Evolutionary conservation across 2,113 vertebrate species (phyloP).

Genomic region (Melanostigma gelatinosum): DNA sequence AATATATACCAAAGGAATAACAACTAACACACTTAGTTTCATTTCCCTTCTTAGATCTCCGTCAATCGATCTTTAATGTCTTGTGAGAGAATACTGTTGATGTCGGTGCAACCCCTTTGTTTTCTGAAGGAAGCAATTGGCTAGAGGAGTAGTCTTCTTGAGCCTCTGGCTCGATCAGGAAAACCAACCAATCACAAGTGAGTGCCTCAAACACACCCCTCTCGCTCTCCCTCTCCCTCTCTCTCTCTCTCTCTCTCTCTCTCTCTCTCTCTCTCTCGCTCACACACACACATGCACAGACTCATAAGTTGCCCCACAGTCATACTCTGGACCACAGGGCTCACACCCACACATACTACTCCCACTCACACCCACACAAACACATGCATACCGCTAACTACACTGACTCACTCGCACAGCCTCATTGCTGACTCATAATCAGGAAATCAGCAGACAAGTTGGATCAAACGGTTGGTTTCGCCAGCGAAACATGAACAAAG

Average conservation of each 20-base stretch:
- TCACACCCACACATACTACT: slow-evolving; percentile 44
- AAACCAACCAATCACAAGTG: slow-evolving; percentile 57
- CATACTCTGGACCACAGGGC: slow-evolving; percentile 36
- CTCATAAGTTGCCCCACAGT: slow-evolving; percentile 56
- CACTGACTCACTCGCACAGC: slow-evolving; percentile 51
- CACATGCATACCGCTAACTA: slow-evolving; percentile 35
- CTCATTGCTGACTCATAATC: slow-evolving; percentile 56
- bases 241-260: slow-evolving; percentile 8
- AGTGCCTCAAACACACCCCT: slow-evolving; percentile 49
- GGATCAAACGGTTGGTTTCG: slow-evolving; percentile 44
- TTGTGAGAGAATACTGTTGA: background rate
- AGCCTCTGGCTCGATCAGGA: slow-evolving; percentile 20
- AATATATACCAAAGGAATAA: background rate
- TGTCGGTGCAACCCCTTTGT: background rate
- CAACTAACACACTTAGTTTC: background rate
- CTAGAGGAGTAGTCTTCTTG: slow-evolving; percentile 33
- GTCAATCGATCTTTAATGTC: background rate
- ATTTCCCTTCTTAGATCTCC: background rate
- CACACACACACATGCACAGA: slow-evolving; percentile 21
- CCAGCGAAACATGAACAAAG: slow-evolving; percentile 34
- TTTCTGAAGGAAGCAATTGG: slow-evolving; percentile 25
- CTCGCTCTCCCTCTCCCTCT: slow-evolving; percentile 13
- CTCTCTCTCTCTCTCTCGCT: slow-evolving; percentile 34
- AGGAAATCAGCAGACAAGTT: slow-evolving; percentile 39
- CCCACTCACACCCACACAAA: slow-evolving; percentile 36